These are phyloP conservation scores for Petrosia ficiformis DNA, from an alignment of 37 sponge, comb jelly and placozoan genomes.

Conservation along the genomic window DNA sequence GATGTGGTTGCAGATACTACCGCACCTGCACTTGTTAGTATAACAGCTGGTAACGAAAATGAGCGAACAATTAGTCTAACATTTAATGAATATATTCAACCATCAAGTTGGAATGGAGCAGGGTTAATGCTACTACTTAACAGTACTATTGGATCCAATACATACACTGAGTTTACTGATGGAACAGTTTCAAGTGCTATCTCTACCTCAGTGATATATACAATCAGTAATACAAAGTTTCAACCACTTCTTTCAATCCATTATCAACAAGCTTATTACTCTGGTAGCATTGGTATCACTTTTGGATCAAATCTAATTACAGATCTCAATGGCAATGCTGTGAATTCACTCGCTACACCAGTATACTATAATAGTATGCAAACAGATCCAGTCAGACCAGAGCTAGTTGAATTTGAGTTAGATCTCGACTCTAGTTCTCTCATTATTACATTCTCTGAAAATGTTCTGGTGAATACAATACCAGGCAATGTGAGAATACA, in stretches of 20 bases:
- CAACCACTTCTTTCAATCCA: neutral
- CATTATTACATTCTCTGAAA: slow-evolving; percentile 34
- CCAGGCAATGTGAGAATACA: slow-evolving; percentile 15
- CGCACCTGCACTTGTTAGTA: neutral
- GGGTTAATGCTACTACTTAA: slow-evolving; percentile 7
- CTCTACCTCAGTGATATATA: neutral
- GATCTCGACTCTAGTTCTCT: slow-evolving; percentile 20
- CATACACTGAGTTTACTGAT: neutral
- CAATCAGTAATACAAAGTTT: neutral
- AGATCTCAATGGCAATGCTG: slow-evolving; percentile 1
- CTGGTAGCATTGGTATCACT: slow-evolving; percentile 5
- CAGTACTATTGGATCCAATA: neutral
- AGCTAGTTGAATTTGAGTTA: slow-evolving; percentile 6
- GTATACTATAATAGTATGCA: neutral
- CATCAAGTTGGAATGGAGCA: slow-evolving; percentile 1
- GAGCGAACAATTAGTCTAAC: neutral
- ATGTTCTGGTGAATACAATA: neutral
- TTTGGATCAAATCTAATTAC: neutral
- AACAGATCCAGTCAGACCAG: slow-evolving; percentile 7
- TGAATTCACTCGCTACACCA: neutral
- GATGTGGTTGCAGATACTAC: neutral
- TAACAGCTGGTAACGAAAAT: slow-evolving; percentile 3
- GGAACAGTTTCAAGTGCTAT: neutral
- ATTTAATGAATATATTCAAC: slow-evolving; percentile 20
- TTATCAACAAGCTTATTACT: slow-evolving; percentile 15